A percentile compares a stretch with the other conserved stretches of the same genome.
Evolutionary conservation across 2,888 invertebrate species (phyloP).

Genomic region (Drosophila quinaria): DNA sequence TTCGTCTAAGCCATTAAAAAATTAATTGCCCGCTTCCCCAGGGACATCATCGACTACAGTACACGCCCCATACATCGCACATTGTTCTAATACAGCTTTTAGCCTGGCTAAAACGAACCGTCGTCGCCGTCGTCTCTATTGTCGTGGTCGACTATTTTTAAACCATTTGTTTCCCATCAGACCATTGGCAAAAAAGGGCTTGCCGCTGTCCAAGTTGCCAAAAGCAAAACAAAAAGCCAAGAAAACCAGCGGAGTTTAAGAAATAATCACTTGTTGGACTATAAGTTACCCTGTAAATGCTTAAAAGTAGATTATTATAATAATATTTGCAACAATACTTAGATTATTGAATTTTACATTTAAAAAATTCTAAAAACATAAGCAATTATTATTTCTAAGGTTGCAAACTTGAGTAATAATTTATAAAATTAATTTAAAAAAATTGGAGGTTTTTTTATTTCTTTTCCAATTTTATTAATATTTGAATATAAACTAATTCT

Average conservation of each 20-base stretch:
- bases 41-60: slow-evolving; percentile 38
- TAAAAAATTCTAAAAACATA: too few relatives aligned
- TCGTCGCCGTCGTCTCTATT: neutral
- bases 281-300: slow-evolving; percentile 25
- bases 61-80: slow-evolving; percentile 74
- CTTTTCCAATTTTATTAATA: too few relatives aligned
- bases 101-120: slow-evolving; percentile 64
- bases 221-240: slow-evolving; percentile 52
- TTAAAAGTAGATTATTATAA: neutral
- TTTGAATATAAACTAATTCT: too few relatives aligned
- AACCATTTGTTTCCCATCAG: slow-evolving; percentile 62
- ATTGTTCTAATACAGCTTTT: slow-evolving; percentile 71
- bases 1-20: slow-evolving; percentile 79
- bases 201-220: slow-evolving; percentile 53
- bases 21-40: slow-evolving; percentile 73
- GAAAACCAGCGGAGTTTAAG: slow-evolving; percentile 1
- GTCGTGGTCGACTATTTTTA: slow-evolving; percentile 25
- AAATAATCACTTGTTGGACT: neutral
- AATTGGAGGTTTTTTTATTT: too few relatives aligned
- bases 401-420: too few relatives aligned
- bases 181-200: slow-evolving; percentile 64
- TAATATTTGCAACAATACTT: too few relatives aligned
- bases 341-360: too few relatives aligned
- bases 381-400: too few relatives aligned
- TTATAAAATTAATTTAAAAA: too few relatives aligned